Evolutionary conservation across 2,888 invertebrate species (phyloP).

Genomic region (Ochropleura leucogaster): DNA sequence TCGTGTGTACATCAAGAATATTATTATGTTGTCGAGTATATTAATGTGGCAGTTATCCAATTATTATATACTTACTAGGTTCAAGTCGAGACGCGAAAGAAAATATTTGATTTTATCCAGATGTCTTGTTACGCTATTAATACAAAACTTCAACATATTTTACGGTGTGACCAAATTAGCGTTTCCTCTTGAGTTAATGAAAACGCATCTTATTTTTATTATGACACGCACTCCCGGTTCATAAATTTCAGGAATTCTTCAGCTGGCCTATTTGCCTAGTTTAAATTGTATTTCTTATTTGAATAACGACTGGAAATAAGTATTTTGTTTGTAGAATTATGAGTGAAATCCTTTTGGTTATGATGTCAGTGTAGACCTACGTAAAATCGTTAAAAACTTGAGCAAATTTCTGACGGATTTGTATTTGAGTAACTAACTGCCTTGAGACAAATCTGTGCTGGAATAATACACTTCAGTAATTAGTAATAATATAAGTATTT

Average conservation of each 20-base stretch:
- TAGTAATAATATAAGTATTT: too few species aligned
- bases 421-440: background rate
- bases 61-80: slow-evolving; percentile 33
- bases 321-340: slow-evolving; percentile 10
- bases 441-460: background rate
- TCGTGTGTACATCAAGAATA: background rate
- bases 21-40: background rate
- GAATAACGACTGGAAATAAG: background rate
- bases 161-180: slow-evolving; percentile 45
- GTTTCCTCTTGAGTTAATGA: slow-evolving; percentile 36
- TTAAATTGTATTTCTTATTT: slow-evolving; percentile 20
- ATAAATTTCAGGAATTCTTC: slow-evolving; percentile 40
- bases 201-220: slow-evolving; percentile 34
- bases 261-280: slow-evolving; percentile 36
- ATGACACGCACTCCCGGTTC: slow-evolving; percentile 12
- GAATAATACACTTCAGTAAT: background rate
- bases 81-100: slow-evolving; percentile 13
- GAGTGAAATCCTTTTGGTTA: background rate
- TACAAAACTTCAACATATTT: slow-evolving; percentile 31
- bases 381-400: too few species aligned
- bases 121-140: slow-evolving; percentile 32
- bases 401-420: background rate
- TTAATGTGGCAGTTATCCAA: slow-evolving; percentile 50
- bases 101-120: slow-evolving; percentile 36
- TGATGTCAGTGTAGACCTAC: too few species aligned